phyloP scores from a whole-genome alignment of 2,888 invertebrate species.

The Petrophora chlorosata region DNA sequence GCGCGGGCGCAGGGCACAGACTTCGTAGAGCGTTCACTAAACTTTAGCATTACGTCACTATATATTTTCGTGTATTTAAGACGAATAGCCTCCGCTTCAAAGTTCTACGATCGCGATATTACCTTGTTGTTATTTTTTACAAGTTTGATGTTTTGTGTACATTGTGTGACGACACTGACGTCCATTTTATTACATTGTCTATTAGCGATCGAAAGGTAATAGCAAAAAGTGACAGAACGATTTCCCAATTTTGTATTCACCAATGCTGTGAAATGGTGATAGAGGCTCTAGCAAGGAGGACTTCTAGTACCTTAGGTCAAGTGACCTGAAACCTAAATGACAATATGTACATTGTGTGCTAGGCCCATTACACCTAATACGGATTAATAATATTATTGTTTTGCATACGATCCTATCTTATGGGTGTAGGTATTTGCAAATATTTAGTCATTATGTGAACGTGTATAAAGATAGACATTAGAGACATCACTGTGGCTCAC shows the following conservation, averaged over 20 bases:
- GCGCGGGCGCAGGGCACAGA: slow-evolving; percentile 56
- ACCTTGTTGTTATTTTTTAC: slow-evolving; percentile 43
- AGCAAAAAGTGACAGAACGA: slow-evolving; percentile 9
- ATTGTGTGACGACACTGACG: slow-evolving; percentile 2
- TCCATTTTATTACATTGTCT: slow-evolving; percentile 3
- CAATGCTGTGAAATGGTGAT: too few species aligned
- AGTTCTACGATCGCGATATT: slow-evolving; percentile 64
- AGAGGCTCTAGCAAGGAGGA: too few species aligned
- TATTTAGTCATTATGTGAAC: too few species aligned
- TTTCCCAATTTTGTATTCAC: not conserved
- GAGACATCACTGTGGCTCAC: too few species aligned
- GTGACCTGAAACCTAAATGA: too few species aligned
- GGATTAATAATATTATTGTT: too few species aligned
- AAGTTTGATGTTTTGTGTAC: slow-evolving; percentile 16
- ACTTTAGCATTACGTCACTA: slow-evolving; percentile 75
- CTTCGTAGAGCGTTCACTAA: slow-evolving; percentile 72
- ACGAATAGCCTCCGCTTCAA: slow-evolving; percentile 64
- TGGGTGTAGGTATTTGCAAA: too few species aligned
- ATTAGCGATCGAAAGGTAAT: slow-evolving; percentile 21
- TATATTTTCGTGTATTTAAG: slow-evolving; percentile 62
- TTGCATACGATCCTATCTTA: too few species aligned
- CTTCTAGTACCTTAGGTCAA: too few species aligned
- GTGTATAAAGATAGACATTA: too few species aligned
- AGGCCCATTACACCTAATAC: too few species aligned
- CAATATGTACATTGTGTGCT: too few species aligned